phyloP scores from a whole-genome alignment of 2,888 invertebrate genomes.

The Diaphora mendica region DNA sequence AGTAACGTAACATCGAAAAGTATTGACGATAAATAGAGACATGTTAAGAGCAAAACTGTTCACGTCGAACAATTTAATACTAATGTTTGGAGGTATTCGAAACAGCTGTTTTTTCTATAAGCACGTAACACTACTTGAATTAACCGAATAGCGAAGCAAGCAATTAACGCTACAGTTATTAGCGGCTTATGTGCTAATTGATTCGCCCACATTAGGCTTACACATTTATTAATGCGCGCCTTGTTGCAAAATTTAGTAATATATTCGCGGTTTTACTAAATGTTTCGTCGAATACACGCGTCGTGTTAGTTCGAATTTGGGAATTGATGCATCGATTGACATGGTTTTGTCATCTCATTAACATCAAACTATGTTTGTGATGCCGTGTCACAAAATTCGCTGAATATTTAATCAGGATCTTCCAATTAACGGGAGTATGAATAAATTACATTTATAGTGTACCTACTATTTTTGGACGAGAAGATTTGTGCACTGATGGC shows the following conservation, averaged over 20 bases:
- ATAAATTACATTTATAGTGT: too few species aligned
- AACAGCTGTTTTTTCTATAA: slow-evolving; percentile 5
- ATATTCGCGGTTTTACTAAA: slow-evolving; percentile 4
- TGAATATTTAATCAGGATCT: not conserved
- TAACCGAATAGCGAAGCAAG: not conserved
- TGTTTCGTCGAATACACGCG: slow-evolving; percentile 6
- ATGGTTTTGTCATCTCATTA: slow-evolving; percentile 9
- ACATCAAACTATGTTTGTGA: not conserved
- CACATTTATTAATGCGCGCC: slow-evolving; percentile 29
- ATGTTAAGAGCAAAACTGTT: not conserved
- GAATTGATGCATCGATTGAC: slow-evolving; percentile 20
- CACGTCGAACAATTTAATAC: not conserved
- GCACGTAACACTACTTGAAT: not conserved
- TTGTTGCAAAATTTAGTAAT: slow-evolving; percentile 14
- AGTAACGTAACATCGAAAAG: too few species aligned
- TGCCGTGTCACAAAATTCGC: not conserved
- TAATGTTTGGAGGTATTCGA: slow-evolving; percentile 17
- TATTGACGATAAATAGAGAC: not conserved
- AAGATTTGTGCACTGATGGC: too few species aligned
- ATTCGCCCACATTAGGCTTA: slow-evolving; percentile 35
- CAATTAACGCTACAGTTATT: slow-evolving; percentile 33
- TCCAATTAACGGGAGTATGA: not conserved
- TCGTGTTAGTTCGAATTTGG: slow-evolving; percentile 3
- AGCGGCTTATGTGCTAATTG: slow-evolving; percentile 49
- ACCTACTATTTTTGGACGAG: not conserved